Conservation (phyloP, 1,140 invertebrate genomes). For the Drosophila lini region DNA sequence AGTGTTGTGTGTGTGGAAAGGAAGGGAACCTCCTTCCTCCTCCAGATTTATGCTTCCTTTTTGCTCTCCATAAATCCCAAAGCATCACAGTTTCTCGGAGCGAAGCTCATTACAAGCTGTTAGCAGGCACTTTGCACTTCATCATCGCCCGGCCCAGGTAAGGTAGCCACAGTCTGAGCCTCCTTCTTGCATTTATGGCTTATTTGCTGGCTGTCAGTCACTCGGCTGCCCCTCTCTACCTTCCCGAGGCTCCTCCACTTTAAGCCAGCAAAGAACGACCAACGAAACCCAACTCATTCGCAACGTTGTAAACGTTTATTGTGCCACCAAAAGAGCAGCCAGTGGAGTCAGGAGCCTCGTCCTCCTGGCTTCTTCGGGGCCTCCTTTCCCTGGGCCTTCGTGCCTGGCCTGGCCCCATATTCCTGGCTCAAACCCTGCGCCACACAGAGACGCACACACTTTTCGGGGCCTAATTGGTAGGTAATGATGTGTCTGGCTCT, state of each 20-base stretch:
- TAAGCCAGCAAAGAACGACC: constrained; percentile 1
- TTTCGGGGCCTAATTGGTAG: constrained; percentile 80
- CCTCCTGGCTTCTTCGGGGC: constrained; percentile 1
- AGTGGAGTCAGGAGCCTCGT: constrained; percentile 16
- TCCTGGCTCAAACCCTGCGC: constrained; percentile 31
- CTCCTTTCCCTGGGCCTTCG: constrained; percentile 13
- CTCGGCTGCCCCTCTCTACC: constrained; percentile 5
- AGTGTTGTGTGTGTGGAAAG: constrained; percentile 16
- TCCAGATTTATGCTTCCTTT: neutral
- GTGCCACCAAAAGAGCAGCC: constrained; percentile 71
- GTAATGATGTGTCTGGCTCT: constrained; percentile 82
- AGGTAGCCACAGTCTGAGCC: constrained; percentile 12
- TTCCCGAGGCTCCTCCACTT: neutral
- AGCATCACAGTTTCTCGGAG: constrained; percentile 46
- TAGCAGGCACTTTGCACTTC: constrained; percentile 77
- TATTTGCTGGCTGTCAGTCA: constrained; percentile 76
- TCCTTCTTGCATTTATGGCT: constrained; percentile 67
- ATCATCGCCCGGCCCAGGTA: constrained; percentile 44
- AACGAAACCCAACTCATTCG: constrained; percentile 35
- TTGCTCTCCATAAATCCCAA: constrained; percentile 39
- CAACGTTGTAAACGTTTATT: constrained; percentile 77
- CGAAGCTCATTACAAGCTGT: constrained; percentile 76
- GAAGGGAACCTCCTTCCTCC: neutral
- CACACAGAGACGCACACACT: constrained; percentile 54
- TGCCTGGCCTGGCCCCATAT: constrained; percentile 5